phyloP scores from a whole-genome alignment of 2,113 vertebrate genomes.

The Callocephalon fimbriatum region DNA sequence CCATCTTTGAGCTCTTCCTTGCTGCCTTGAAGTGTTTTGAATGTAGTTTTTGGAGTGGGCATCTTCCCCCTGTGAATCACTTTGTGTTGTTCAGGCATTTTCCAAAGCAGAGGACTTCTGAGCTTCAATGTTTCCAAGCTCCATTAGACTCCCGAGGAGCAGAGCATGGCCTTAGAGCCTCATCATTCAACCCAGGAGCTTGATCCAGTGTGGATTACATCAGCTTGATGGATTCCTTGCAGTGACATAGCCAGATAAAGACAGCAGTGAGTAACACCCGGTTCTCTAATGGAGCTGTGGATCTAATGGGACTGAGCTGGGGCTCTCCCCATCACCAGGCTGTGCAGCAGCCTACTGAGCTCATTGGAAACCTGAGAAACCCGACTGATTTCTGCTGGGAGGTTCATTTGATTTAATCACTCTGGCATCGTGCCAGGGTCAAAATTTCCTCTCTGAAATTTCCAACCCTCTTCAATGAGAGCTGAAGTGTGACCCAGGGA shows the following conservation, averaged over 20 bases:
- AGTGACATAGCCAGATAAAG: neutral
- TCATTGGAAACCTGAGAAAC: slow-evolving; percentile 39
- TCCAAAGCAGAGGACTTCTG: neutral
- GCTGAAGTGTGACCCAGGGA: neutral
- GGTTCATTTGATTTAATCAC: slow-evolving; percentile 1
- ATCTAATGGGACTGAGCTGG: neutral
- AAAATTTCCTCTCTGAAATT: neutral
- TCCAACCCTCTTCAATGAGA: neutral
- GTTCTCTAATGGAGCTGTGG: neutral
- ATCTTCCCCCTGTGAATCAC: neutral
- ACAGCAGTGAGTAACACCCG: neutral
- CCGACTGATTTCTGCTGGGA: neutral
- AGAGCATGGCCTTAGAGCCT: neutral
- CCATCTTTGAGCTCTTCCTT: neutral
- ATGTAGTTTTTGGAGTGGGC: neutral
- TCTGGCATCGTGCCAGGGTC: neutral
- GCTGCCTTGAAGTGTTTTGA: neutral
- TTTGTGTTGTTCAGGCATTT: neutral
- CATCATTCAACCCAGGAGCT: neutral
- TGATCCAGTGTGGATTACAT: neutral
- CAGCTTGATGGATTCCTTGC: neutral
- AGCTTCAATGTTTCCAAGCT: rapidly evolving
- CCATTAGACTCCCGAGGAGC: neutral
- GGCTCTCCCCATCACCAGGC: neutral
- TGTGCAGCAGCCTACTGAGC: slow-evolving; percentile 16